Evolutionary conservation across 2,888 invertebrate genomes (phyloP), one percentile per base, ranked within the genome.

Genomic region (Eupithecia abbreviata): DNA sequence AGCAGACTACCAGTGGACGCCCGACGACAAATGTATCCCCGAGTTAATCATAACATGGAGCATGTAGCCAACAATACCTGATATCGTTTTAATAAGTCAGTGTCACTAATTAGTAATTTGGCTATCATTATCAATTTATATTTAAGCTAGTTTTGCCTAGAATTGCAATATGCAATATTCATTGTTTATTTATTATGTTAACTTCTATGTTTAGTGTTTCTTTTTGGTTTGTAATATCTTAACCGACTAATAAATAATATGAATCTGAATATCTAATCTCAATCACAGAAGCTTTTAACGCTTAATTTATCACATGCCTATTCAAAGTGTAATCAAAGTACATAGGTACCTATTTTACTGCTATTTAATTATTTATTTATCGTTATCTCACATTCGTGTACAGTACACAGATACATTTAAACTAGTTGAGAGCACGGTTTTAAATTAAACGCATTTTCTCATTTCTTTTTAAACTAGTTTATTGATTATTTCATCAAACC

Each of bases 91-190:
- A 87, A 86, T 85, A 88, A 87, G 85, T 87, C 88, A 84, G 85
- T 87, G 86, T 87, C 86, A 88, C 87, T 88, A 42, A 91, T 88
- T 86, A 88, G 86, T 88, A 87, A 89, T 88, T 90, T 90, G 88
- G 88, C 90, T 88, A 80, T 86, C 42, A 42, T 4, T 66, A 42
- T 42, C 12, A 62, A 62, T 62, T 62, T 62, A 58, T 62, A 30
- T 30, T 62, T 30, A 12, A 62, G 62, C 10, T 62, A 30, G 30
- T 30, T 62, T 58, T 30, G 62, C 30, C 12, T 62, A 62, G 30
- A 30, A 62, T 12, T 30, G 18, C 18, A 58, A 55, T 55, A 55
- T 55, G 2, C 47, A 18, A 62, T 30, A 30, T 62, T 18, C 30
- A 62, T 18, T 62, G 62, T 62, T 9, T 30, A 10, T 58, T 58